These are phyloP conservation scores for Rhineura floridana DNA, from an alignment of 2,113 vertebrate species.

Conservation along the genomic window DNA sequence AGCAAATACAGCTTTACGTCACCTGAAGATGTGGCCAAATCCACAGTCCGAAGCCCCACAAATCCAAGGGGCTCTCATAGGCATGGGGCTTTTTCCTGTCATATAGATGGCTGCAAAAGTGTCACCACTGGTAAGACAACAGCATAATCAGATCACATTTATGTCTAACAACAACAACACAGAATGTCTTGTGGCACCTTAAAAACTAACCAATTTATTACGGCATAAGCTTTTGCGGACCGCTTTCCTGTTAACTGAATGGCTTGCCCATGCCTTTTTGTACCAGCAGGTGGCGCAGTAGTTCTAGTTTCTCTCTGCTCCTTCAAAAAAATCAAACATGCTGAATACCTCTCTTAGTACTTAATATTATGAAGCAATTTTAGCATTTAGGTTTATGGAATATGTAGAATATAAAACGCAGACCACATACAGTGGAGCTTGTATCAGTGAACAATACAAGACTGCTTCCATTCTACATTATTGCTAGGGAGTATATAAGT, in stretches of 20 bases:
- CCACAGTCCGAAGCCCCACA: background rate
- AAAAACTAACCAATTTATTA: too few relatives aligned
- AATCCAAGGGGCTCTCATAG: background rate
- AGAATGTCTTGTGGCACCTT: too few relatives aligned
- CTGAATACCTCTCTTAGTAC: accelerated
- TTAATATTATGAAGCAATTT: background rate
- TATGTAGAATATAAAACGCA: background rate
- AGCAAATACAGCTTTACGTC: background rate
- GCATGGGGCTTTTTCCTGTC: background rate
- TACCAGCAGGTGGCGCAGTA: constrained; percentile 63
- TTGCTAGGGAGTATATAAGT: background rate
- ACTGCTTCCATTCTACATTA: background rate
- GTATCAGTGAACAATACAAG: background rate
- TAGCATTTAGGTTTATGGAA: background rate
- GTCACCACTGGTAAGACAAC: background rate
- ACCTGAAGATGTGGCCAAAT: background rate
- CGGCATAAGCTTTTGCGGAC: background rate
- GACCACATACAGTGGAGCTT: background rate
- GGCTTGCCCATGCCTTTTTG: background rate
- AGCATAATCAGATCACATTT: background rate
- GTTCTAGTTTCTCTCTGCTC: constrained; percentile 1
- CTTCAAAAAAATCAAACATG: background rate
- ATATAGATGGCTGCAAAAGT: background rate
- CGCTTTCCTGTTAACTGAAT: background rate
- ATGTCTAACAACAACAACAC: background rate